Conservation (phyloP, 2,797 vertebrate species). For the Gymnoscopelus microlampas region DNA sequence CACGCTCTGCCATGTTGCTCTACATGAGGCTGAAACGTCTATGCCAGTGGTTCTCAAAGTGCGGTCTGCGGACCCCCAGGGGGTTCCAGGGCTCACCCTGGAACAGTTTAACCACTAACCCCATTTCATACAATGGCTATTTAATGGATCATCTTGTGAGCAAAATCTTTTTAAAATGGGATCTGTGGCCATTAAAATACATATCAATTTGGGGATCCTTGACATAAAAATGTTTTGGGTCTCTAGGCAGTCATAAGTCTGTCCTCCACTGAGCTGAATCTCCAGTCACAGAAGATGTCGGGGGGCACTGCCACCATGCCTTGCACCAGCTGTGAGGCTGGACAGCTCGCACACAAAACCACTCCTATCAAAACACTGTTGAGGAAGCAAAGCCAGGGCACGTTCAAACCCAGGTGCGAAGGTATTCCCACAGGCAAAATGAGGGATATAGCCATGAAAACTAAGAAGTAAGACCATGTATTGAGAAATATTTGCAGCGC, state of each 20-base stretch:
- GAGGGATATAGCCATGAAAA: slow-evolving; percentile 75
- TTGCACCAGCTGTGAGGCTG: slow-evolving; percentile 30
- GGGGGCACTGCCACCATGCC: slow-evolving; percentile 43
- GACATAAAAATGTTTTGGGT: too few species aligned
- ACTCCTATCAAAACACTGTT: slow-evolving; percentile 86
- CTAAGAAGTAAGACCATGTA: slow-evolving; percentile 84
- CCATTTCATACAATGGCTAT: too few species aligned
- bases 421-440: slow-evolving; percentile 78
- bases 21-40: too few species aligned
- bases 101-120: too few species aligned
- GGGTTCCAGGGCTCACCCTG: too few species aligned
- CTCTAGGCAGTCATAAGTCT: slow-evolving; percentile 6
- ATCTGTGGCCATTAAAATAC: too few species aligned
- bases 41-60: too few species aligned
- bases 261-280: slow-evolving; percentile 63
- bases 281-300: slow-evolving; percentile 89
- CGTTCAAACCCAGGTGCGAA: slow-evolving; percentile 86
- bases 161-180: too few species aligned
- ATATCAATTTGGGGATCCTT: too few species aligned
- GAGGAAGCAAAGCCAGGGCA: slow-evolving; percentile 87
- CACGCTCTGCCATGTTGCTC: too few species aligned
- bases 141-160: too few species aligned
- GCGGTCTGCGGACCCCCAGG: too few species aligned
- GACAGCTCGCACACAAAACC: slow-evolving; percentile 77
- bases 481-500: slow-evolving; percentile 79